Base-by-base conservation (phyloP, 2,888 invertebrate species). In the Spodoptera littoralis region DNA sequence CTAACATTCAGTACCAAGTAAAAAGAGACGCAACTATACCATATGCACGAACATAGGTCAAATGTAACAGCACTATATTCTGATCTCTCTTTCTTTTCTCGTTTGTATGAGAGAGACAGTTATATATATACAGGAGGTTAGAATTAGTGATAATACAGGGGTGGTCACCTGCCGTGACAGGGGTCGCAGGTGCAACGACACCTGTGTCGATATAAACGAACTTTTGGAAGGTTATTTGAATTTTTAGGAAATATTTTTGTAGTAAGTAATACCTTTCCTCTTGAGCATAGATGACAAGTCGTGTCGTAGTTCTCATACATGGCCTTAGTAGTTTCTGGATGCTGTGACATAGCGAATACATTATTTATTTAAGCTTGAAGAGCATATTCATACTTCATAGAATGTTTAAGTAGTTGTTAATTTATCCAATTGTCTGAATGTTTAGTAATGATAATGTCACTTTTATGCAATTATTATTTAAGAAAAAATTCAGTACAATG, bases 81-180 rank as follows among this genome's bases (percentile, higher is more conserved):
- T 43, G 36, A 36, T 42, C n/a, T 65, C 46, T 60, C 52, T 44
- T 36, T 62, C 18, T 24, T 5, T 58, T 9, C 1, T 2, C 0
- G 0, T 59, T 22, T 3, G 12, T 11, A 9, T 48, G 60, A 61
- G 59, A 63, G 63, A 48, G 75, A 42, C 1, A 52, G 47, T 9
- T n/a, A 11, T 63, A 47, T 12, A 55, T 36, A 27, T 12, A 43
- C 3, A 11, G 13, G 13, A 3, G 24, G 36, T 47, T 44, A 69
- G 36, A 47, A 53, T 58, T 65, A 49, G 54, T 62, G 56, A 60
- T 65, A 73, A 45, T 46, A 60, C 67, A 76, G 81, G 90, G 91
- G 91, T 90, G 91, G 30, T 84, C 90, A 91, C 86, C 87, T 88
- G 90, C 85, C 90, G 87, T 90, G 86, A 87, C 90, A 73, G 60